Base-by-base conservation (phyloP, 2,888 invertebrate species). In the Diarsia dahlii region DNA sequence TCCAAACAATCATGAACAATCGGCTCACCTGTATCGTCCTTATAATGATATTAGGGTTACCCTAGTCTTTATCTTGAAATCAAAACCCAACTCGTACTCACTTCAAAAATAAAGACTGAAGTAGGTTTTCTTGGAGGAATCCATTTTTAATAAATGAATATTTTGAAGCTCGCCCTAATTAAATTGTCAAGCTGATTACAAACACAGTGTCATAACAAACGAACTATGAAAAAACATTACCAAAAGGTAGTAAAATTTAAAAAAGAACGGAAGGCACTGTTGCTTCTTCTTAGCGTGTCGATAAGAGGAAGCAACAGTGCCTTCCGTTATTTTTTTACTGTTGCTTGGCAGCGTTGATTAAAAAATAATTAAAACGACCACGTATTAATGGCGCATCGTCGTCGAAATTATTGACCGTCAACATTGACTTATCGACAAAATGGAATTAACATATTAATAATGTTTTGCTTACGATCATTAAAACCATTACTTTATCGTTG, bases 401-500 rank as follows among this genome's bases (percentile, higher is more conserved):
- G 8, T n/a, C 12, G 2, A 28, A 52, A 52, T 52, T 20, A 54
- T 39, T 23, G 5, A 66, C 18, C 13, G 5, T 54, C 3, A 54
- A 28, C 46, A 66, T 13, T 28, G 28, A 28, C 28, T 28, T 10
- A 50, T 15, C 9, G 20, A 63, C 20, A 20, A 52, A 28, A 45
- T 72, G 50, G 0, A 23, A 74, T 63, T 34, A 20, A 73, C 18
- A 9, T 12, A n/a, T n/a, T n/a, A n/a, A n/a, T n/a, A 15, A 12
- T 50, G 15, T n/a, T 50, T n/a, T 13, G 8, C 15, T 12, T 20
- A 1, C 6, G 3, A 28, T 28, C 15, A 45, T n/a, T 45, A 74
- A 9, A 28, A 60, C 28, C 15, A 73, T 73, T 50, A 60, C 39
- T 73, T 20, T 28, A 39, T 28, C 50, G 60, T 45, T 5, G 50